Base-by-base conservation (phyloP, 2,797 vertebrate genomes). In the Darevskia nairensis region DNA sequence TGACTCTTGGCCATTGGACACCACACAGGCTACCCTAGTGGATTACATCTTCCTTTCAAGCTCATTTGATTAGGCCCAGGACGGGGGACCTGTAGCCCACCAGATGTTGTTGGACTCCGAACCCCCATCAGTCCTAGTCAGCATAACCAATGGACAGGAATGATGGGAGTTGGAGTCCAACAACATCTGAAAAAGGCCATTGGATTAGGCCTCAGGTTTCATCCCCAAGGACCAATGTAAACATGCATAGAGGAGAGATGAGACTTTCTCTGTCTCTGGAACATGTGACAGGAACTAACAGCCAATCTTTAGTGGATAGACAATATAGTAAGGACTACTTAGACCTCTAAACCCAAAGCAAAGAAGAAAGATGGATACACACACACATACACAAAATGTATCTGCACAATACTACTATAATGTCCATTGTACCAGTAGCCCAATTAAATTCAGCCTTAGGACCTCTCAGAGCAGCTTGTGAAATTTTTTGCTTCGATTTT, bases 261-360 rank as follows among this genome's bases (percentile, higher is more conserved):
- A 85, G 90, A 90, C 88, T 92, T 82, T 91, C 90, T 50, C 69
- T 69, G 50, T 90, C 89, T 86, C 89, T 90, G 84, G 89, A 93
- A 77, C 86, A 84, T 69, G 80, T 91, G 1, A 0, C 59, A 91
- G 86, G 32, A 89, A 46, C 80, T 81, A 71, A 85, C 46, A 91
- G 35, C 44, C 84, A 80, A 90, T 83, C 78, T 59, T 19, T 6
- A 66, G 35, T 87, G 0, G 1, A 82, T 91, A 88, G 89, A 81
- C 15, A 89, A 92, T 89, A 78, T 21, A 6, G 27, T 55, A 69
- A 69, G 32, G 21, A 32, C n/a, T 21, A 27, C 82, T 80, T 89
- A 92, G 88, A 71, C 39, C 89, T 89, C 76, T 89, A 89, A 86
- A 64, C 27, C 55, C 32, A 39, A 29, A 61, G 21, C 23, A 25